Conservation (phyloP, 1,140 invertebrate species). For the Pemphigus obesinymphae region DNA sequence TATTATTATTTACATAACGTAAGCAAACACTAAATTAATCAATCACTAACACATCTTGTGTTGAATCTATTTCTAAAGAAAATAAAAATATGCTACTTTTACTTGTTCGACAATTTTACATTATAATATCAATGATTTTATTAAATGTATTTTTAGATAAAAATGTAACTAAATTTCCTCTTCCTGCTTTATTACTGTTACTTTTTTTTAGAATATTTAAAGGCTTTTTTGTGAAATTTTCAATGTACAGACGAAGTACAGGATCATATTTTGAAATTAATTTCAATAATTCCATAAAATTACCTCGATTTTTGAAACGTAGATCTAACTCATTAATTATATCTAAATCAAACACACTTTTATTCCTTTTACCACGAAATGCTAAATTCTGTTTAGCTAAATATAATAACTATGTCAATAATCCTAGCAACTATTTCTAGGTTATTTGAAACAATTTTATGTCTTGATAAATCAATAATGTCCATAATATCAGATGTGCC, state of each 20-base stretch:
- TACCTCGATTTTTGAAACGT: background rate
- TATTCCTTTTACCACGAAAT: background rate
- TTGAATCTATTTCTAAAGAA: background rate
- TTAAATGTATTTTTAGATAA: background rate
- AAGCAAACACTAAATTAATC: background rate
- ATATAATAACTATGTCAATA: background rate
- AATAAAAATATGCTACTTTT: background rate
- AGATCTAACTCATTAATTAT: background rate
- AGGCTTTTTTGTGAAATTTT: background rate
- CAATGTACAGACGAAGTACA: background rate
- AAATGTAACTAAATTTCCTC: background rate
- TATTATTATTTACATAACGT: background rate
- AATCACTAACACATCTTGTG: background rate
- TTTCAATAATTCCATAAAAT: background rate
- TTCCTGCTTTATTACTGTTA: background rate
- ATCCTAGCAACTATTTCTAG: background rate
- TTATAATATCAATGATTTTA: background rate
- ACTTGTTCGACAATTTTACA: background rate
- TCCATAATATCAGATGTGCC: background rate
- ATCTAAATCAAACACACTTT: background rate
- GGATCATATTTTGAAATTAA: background rate
- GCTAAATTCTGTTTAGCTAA: background rate
- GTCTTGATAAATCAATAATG: background rate
- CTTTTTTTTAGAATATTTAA: background rate
- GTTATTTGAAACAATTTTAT: background rate